A percentile compares a stretch with the other conserved stretches of the same genome.
phyloP scores from a whole-genome alignment of 1,140 invertebrate species.

The Zaprionus davidi region DNA sequence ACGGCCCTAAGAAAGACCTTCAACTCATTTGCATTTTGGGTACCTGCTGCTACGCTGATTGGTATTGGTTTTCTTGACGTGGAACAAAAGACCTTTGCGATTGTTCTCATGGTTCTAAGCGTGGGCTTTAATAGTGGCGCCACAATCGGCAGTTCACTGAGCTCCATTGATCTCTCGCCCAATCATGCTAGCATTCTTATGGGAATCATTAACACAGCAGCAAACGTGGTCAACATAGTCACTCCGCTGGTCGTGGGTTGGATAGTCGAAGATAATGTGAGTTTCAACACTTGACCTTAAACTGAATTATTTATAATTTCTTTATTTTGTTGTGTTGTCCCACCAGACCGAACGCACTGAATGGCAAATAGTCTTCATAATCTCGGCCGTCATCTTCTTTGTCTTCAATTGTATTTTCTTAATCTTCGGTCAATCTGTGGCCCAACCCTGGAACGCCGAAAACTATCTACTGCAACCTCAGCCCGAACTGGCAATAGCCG shows the following conservation, averaged over 20 bases:
- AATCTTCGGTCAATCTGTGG: constrained; percentile 91
- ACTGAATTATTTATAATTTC: background rate
- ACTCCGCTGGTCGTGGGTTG: constrained; percentile 88
- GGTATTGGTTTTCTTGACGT: constrained; percentile 86
- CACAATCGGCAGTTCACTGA: constrained; percentile 88
- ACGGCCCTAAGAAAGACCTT: constrained; percentile 86
- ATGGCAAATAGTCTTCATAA: constrained; percentile 87
- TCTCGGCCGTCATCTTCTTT: constrained; percentile 65
- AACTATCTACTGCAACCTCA: constrained; percentile 87
- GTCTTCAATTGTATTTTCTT: constrained; percentile 65
- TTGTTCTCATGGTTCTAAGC: constrained; percentile 88
- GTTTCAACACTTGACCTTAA: background rate
- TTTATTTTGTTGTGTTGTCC: background rate
- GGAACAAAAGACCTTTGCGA: constrained; percentile 85
- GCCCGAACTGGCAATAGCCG: constrained; percentile 25
- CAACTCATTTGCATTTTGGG: constrained; percentile 87
- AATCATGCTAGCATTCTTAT: constrained; percentile 90
- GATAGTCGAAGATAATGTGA: constrained; percentile 87
- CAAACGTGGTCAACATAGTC: constrained; percentile 89
- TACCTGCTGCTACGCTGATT: constrained; percentile 87
- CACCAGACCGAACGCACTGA: constrained; percentile 91
- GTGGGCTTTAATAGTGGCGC: constrained; percentile 91
- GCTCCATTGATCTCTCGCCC: constrained; percentile 90
- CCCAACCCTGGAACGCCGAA: constrained; percentile 91
- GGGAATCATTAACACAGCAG: constrained; percentile 89